Evolutionary conservation across 23 tunicate species (phyloP), one percentile per base, ranked within the genome.

Genomic region (Halocynthia roretzi): DNA sequence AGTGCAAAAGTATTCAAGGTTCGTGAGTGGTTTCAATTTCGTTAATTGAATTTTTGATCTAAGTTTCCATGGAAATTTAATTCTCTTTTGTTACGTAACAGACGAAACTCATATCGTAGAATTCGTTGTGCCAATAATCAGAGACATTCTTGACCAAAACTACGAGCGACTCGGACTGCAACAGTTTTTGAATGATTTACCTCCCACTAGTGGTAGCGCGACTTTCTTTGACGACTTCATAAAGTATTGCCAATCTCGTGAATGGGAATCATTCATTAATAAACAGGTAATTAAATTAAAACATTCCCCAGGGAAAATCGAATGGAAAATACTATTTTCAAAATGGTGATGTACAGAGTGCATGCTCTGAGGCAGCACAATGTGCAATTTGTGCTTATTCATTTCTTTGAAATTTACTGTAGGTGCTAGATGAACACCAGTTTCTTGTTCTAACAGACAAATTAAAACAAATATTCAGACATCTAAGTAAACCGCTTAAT

Each of bases 141-240:
- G 99, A 19, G 99, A 88, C 67, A 19, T 94, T 70, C 85, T 94
- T 15, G 95, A 88, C 72, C 86, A 86, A 77, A 92, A 92, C 75
- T 86, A 82, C 70, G 80, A 82, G n/a, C 80, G 78, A 6, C 75
- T 92, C 12, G 76, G 71, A 52, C 77, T 92, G 80, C 80, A 79
- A 8, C 82, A 68, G 7, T 79, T 82, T 53, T 64, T 94, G 18
- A 72, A 87, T 53, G 82, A 84, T 54, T 80, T 94, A 10, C 99
- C 99, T 11, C 85, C 90, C 54, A 81, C 82, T 49, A 81, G 79
- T 19, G 95, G 91, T 12, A 94, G 82, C 78, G 79, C 90, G 7
- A 57, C 83, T 0, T 94, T 94, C 77, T 84, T 67, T 53, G 95
- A 94, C 12, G 90, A 81, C 52, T 94, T 94, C 57, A 67, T 94